A percentile compares a stretch with the other conserved stretches of the same genome.
Conservation (phyloP, 1,140 invertebrate genomes). For the Leptestheria dahalacensis region DNA sequence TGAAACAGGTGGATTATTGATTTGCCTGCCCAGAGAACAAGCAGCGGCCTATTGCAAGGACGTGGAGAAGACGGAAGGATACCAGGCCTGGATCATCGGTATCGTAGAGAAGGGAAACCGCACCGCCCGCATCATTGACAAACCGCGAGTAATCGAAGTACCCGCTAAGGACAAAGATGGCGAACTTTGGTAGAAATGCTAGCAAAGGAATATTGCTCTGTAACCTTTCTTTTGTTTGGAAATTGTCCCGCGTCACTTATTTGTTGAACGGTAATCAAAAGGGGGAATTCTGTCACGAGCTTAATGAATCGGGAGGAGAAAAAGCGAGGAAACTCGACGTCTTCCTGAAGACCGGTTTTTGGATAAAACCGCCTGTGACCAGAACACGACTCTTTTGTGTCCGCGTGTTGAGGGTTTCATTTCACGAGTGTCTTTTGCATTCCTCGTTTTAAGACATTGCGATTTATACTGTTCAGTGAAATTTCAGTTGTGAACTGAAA, state of each 20-base stretch:
- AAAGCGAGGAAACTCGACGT: not conserved
- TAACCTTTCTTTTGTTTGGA: no score
- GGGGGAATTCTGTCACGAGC: not conserved
- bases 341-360: not conserved
- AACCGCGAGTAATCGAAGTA: conserved; percentile 94
- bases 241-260: no score
- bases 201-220: no score
- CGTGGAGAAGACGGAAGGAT: conserved; percentile 92
- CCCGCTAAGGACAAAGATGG: conserved; percentile 86
- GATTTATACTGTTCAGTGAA: no score
- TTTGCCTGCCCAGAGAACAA: conserved; percentile 84
- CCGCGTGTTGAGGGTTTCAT: not conserved
- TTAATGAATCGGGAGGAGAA: not conserved
- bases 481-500: no score
- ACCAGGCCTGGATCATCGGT: conserved; percentile 97
- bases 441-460: not conserved
- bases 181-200: conserved; percentile 53
- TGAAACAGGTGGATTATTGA: conserved; percentile 63
- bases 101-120: conserved; percentile 95
- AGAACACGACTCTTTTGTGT: not conserved
- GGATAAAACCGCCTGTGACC: not conserved
- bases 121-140: conserved; percentile 91
- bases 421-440: not conserved
- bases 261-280: not conserved
- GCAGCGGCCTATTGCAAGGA: conserved; percentile 94